phyloP scores from a whole-genome alignment of 2,888 invertebrate species.

The Erebia epiphron region DNA sequence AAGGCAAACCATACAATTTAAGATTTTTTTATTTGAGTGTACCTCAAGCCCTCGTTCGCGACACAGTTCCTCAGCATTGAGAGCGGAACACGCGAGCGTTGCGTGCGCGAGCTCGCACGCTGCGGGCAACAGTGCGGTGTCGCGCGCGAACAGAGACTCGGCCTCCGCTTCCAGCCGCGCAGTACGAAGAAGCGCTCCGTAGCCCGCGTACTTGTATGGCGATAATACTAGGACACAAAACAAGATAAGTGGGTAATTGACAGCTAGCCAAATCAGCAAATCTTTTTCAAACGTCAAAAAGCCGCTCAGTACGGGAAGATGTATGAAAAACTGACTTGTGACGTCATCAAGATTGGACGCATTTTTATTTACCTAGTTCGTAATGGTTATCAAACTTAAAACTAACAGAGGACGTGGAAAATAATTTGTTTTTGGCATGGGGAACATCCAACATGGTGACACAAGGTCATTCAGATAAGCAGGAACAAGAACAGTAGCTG shows the following conservation, averaged over 20 bases:
- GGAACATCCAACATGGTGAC: too few relatives aligned
- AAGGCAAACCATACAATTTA: too few relatives aligned
- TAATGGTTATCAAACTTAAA: too few relatives aligned
- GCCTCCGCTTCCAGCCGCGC: conserved; percentile 97
- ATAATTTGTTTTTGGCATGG: too few relatives aligned
- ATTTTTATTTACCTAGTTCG: too few relatives aligned
- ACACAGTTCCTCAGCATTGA: conserved; percentile 98
- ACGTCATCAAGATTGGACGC: too few relatives aligned
- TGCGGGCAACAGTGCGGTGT: conserved; percentile 88
- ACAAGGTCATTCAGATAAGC: too few relatives aligned
- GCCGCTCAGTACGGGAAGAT: too few relatives aligned
- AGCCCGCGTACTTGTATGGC: conserved; percentile 99
- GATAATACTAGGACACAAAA: conserved; percentile 85
- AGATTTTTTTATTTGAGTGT: conserved; percentile 2
- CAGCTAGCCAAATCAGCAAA: not conserved
- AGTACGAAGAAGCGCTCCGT: conserved; percentile 97
- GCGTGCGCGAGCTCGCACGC: conserved; percentile 98
- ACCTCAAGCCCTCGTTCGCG: conserved; percentile 96
- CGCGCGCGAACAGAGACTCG: conserved; percentile 91
- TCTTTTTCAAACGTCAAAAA: too few relatives aligned
- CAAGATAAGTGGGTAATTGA: not conserved
- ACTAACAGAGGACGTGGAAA: too few relatives aligned
- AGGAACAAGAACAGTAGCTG: too few relatives aligned
- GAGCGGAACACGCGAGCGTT: conserved; percentile 96
- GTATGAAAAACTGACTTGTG: too few relatives aligned